Evolutionary conservation across 2,113 vertebrate genomes (phyloP).

Genomic region (Myodes glareolus): DNA sequence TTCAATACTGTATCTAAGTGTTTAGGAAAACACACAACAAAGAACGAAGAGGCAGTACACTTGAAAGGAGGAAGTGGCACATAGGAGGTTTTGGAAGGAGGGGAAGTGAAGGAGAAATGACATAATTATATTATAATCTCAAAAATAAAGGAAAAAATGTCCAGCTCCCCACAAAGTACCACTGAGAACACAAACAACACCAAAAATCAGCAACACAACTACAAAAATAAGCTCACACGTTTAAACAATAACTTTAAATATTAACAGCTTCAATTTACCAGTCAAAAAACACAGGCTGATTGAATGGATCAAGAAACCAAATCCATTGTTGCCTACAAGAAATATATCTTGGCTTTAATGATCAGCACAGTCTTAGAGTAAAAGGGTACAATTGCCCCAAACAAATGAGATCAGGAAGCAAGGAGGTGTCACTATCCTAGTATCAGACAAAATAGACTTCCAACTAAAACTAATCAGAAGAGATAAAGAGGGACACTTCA

Average conservation of each 20-base stretch:
- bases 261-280: background rate
- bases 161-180: background rate
- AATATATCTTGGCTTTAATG: background rate
- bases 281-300: background rate
- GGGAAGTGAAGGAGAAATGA: background rate
- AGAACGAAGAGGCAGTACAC: background rate
- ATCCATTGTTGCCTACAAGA: background rate
- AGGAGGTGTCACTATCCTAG: background rate
- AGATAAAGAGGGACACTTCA: background rate
- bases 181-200: background rate
- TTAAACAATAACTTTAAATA: background rate
- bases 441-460: background rate
- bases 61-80: background rate
- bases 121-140: background rate
- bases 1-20: background rate
- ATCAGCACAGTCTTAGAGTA: background rate
- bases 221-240: background rate
- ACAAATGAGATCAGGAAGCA: background rate
- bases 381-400: background rate
- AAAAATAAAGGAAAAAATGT: background rate
- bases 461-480: background rate
- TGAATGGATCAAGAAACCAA: background rate
- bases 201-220: background rate
- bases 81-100: background rate
- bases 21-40: background rate